These are phyloP conservation scores for Pedicia rivosa DNA, from an alignment of 2,888 invertebrate genomes.

Conservation along the genomic window DNA sequence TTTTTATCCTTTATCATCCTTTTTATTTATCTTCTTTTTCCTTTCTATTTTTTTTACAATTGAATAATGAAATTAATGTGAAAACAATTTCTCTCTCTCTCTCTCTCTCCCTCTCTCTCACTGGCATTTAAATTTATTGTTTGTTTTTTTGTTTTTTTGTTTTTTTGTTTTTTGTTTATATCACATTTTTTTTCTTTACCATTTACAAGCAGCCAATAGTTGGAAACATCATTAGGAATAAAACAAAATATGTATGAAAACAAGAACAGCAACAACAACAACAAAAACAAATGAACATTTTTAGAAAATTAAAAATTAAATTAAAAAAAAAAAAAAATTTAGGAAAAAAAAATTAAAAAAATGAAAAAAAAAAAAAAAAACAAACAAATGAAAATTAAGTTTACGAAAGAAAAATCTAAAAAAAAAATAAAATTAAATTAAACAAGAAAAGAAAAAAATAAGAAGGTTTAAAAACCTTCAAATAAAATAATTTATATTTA, in stretches of 20 bases:
- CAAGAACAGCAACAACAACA: too few species aligned
- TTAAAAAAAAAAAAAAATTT: neutral
- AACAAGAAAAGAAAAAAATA: neutral
- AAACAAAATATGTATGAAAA: neutral
- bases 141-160: neutral
- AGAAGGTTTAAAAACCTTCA: neutral
- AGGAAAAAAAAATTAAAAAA: neutral
- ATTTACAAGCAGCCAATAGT: conserved; percentile 51
- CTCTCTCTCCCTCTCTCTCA: too few species aligned
- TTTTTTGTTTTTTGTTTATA: neutral
- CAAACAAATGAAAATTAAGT: neutral
- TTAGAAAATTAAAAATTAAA: too few species aligned
- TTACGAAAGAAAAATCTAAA: too few species aligned
- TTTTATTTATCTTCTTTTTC: too few species aligned
- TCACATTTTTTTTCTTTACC: conserved; percentile 9
- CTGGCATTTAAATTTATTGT: too few species aligned
- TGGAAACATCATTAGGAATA: conserved; percentile 59
- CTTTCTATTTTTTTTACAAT: too few species aligned
- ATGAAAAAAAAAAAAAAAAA: conserved; percentile 1
- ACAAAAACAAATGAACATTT: neutral
- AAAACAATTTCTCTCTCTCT: too few species aligned
- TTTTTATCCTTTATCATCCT: too few species aligned
- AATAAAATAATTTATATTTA: neutral
- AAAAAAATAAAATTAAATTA: too few species aligned
- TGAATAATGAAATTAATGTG: too few species aligned